These are phyloP conservation scores for Odocoileus virginianus DNA, from an alignment of 2,113 vertebrate genomes.

Conservation along the genomic window DNA sequence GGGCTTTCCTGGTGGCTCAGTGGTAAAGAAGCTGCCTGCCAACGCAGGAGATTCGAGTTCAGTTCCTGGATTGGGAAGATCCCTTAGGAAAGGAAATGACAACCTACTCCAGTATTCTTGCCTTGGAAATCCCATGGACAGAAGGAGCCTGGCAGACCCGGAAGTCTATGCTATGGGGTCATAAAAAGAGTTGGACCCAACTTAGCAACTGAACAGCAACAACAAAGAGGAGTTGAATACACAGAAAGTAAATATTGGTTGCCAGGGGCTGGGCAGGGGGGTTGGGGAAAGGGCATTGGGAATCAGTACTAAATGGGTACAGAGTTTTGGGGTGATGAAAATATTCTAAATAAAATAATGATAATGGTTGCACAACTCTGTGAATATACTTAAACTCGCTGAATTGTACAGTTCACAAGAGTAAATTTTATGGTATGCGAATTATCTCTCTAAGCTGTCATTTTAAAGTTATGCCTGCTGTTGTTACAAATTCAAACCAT, in stretches of 20 bases:
- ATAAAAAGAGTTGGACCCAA: not conserved
- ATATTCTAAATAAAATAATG: not conserved
- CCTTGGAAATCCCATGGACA: not conserved
- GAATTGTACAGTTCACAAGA: not conserved
- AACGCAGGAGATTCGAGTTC: not conserved
- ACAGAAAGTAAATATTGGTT: not conserved
- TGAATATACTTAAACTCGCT: not conserved
- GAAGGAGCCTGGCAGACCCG: not conserved
- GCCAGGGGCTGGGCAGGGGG: fast-evolving
- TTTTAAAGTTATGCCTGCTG: not conserved
- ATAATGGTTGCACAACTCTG: not conserved
- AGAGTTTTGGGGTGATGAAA: not conserved
- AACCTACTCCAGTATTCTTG: not conserved
- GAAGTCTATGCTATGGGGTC: not conserved
- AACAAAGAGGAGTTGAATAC: not conserved
- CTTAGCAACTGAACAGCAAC: not conserved
- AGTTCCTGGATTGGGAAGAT: not conserved
- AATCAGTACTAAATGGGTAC: no score
- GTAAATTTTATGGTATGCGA: not conserved
- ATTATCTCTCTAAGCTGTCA: not conserved
- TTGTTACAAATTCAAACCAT: not conserved
- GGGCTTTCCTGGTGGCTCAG: not conserved
- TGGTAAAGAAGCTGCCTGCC: not conserved
- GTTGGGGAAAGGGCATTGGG: not conserved
- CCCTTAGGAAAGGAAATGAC: not conserved